Conservation (phyloP, 2,888 invertebrate genomes). For the Scaptomyza tumidula region DNA sequence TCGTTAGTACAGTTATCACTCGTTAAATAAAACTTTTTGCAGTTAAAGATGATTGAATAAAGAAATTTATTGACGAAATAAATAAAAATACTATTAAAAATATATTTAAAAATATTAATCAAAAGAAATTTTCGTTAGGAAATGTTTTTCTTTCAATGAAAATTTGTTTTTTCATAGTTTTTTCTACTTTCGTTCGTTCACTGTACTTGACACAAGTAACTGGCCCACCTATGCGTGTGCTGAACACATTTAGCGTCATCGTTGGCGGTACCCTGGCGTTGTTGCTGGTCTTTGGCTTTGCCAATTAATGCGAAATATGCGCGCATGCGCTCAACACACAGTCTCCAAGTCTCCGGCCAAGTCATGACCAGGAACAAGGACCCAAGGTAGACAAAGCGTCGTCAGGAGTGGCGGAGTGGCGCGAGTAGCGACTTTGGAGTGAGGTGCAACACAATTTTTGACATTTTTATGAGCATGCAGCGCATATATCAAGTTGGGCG, state of each 20-base stretch:
- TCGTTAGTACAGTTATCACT: not conserved
- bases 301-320: constrained; percentile 81
- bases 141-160: no score
- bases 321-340: constrained; percentile 68
- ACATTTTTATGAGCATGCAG: constrained; percentile 82
- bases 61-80: no score
- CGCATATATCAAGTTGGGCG: constrained; percentile 81
- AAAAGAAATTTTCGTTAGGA: no score
- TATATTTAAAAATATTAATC: no score
- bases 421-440: constrained; percentile 16
- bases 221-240: constrained; percentile 74
- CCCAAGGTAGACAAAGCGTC: constrained; percentile 66
- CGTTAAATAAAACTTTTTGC: not conserved
- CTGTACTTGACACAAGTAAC: constrained; percentile 27
- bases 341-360: constrained; percentile 15
- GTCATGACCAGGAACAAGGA: constrained; percentile 26
- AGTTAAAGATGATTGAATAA: no score
- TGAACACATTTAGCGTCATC: constrained; percentile 75
- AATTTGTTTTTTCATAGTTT: no score
- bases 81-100: no score
- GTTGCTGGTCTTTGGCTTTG: constrained; percentile 48
- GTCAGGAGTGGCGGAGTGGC: constrained; percentile 20
- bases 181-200: not conserved
- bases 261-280: constrained; percentile 69
- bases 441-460: constrained; percentile 74